Conservation (phyloP, 1,140 invertebrate genomes). For the Brachionus plicatilis region DNA sequence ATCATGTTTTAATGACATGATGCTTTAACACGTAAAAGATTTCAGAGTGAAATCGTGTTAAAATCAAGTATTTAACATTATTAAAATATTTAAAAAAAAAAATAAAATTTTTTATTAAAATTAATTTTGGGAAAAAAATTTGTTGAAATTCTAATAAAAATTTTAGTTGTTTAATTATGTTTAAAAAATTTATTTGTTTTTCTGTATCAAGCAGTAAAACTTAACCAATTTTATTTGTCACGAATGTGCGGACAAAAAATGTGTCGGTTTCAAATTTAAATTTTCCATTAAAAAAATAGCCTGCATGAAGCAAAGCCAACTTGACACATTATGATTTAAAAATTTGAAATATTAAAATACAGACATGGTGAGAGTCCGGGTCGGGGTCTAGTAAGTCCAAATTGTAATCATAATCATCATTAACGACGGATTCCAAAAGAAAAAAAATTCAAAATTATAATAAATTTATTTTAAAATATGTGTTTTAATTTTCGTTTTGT, state of each 20-base stretch:
- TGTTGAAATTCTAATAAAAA: too few species aligned
- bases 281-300: not conserved
- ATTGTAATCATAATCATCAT: not conserved
- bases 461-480: conserved; percentile 28
- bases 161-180: too few species aligned
- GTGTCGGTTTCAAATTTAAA: not conserved
- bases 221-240: not conserved
- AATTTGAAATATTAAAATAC: not conserved
- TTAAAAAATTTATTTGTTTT: not conserved
- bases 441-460: conserved; percentile 27
- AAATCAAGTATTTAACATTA: not conserved
- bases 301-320: not conserved
- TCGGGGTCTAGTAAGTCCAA: not conserved
- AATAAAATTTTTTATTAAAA: too few species aligned
- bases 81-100: not conserved
- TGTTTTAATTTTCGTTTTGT: not conserved
- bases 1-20: too few species aligned
- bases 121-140: too few species aligned
- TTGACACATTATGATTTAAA: not conserved
- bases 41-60: not conserved
- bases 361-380: not conserved
- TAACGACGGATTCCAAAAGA: conserved; percentile 6
- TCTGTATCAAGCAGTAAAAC: not conserved
- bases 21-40: not conserved
- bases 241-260: not conserved